phyloP scores from a whole-genome alignment of 2,113 vertebrate genomes.

The Ciconia maguari region DNA sequence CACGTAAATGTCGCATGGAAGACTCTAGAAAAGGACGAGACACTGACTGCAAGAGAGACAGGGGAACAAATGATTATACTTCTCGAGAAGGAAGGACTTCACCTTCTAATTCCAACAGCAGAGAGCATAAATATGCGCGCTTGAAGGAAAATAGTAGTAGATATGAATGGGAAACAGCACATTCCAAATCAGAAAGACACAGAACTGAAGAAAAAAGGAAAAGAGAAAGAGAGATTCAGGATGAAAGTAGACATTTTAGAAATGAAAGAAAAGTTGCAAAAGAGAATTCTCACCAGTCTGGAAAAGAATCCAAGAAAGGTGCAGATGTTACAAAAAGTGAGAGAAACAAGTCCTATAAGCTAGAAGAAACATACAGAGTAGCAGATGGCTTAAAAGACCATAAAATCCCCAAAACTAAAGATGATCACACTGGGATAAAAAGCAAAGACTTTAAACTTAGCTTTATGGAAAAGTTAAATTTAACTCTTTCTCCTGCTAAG shows the following conservation, averaged over 20 bases:
- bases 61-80: conserved; percentile 41
- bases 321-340: conserved; percentile 35
- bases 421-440: conserved; percentile 31
- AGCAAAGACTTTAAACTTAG: conserved; percentile 84
- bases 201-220: conserved; percentile 78
- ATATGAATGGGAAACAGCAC: conserved; percentile 59
- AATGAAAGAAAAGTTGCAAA: conserved; percentile 60
- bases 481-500: conserved; percentile 94
- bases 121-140: conserved; percentile 48
- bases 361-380: neutral
- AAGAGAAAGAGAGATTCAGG: conserved; percentile 71
- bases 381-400: neutral
- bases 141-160: conserved; percentile 41
- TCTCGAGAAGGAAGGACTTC: conserved; percentile 62
- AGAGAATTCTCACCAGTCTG: conserved; percentile 36
- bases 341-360: conserved; percentile 1
- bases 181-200: conserved; percentile 68
- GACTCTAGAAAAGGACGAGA: conserved; percentile 65
- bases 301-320: conserved; percentile 59
- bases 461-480: conserved; percentile 96
- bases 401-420: conserved; percentile 36
- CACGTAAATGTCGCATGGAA: conserved; percentile 59
- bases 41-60: conserved; percentile 65
- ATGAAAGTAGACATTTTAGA: conserved; percentile 64
- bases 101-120: conserved; percentile 51